A percentile compares a stretch with the other conserved stretches of the same genome.
Evolutionary conservation across 2,113 vertebrate genomes (phyloP).

Genomic region (Hippolais icterina): DNA sequence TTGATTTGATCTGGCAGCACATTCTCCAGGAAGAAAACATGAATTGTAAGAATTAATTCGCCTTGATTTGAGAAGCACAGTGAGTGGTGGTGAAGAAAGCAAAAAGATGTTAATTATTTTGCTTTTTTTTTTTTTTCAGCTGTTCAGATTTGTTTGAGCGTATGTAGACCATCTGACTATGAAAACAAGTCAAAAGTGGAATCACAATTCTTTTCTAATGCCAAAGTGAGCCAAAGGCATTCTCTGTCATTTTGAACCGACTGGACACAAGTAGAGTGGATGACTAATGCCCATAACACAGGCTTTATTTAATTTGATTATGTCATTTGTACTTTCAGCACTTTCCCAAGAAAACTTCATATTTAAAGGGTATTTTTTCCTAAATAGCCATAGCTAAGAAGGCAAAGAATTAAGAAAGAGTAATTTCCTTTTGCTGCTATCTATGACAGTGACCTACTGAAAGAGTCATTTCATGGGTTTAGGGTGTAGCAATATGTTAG

Average conservation of each 20-base stretch:
- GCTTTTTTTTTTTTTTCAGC: background rate
- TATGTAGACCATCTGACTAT: background rate
- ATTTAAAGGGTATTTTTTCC: background rate
- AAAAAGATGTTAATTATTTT: background rate
- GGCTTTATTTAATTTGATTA: background rate
- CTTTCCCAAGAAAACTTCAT: background rate
- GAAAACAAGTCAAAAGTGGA: background rate
- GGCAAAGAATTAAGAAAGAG: background rate
- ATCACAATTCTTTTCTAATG: background rate
- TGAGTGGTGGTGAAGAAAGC: background rate
- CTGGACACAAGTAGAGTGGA: background rate
- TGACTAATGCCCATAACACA: slow-evolving; percentile 3
- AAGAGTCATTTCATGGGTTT: background rate
- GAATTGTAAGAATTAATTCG: background rate
- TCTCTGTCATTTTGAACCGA: slow-evolving; percentile 3
- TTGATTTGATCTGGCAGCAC: background rate
- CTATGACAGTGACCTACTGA: background rate
- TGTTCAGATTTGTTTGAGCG: background rate
- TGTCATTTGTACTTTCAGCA: background rate
- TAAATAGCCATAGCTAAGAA: background rate
- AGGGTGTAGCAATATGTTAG: background rate
- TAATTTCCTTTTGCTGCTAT: background rate
- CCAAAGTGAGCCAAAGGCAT: background rate
- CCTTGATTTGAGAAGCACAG: background rate
- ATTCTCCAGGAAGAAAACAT: background rate